Evolutionary conservation across 2,888 invertebrate species (phyloP).

Genomic region (Rhagium mordax): DNA sequence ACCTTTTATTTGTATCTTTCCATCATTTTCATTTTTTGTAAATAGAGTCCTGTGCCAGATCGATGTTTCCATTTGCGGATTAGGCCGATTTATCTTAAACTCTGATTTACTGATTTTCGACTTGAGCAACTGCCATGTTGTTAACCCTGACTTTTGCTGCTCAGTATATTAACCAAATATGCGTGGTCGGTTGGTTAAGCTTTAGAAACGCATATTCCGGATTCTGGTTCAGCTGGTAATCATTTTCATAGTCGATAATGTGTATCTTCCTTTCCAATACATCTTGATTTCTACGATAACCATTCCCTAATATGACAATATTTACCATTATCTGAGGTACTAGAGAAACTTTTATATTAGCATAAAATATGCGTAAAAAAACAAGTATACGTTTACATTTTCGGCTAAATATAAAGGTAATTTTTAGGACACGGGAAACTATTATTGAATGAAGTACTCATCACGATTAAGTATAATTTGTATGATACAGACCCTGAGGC

Average conservation of each 20-base stretch:
- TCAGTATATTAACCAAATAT: no score
- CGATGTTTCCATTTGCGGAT: no score
- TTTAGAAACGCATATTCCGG: no score
- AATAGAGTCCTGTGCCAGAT: no score
- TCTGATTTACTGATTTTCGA: no score
- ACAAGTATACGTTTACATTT: neutral
- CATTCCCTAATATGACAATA: neutral
- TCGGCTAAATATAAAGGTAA: neutral
- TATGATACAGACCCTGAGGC: neutral
- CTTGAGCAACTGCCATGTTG: no score
- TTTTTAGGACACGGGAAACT: neutral
- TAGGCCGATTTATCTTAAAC: no score
- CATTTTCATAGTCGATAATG: neutral
- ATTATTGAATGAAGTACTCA: constrained; percentile 5
- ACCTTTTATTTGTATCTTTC: no score
- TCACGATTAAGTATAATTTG: constrained; percentile 4
- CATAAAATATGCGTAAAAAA: neutral
- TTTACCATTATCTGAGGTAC: neutral
- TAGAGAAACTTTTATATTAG: neutral
- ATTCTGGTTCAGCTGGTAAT: neutral
- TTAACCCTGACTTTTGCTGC: no score
- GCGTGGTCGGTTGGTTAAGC: no score
- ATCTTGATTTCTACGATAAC: neutral
- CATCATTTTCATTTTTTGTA: no score
- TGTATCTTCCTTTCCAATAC: neutral